Percentiles rank a stretch among this genome's conserved stretches.
These are phyloP conservation scores for Brachyhypopomus occidentalis DNA, from an alignment of 2,113 vertebrate genomes.

Conservation along the genomic window DNA sequence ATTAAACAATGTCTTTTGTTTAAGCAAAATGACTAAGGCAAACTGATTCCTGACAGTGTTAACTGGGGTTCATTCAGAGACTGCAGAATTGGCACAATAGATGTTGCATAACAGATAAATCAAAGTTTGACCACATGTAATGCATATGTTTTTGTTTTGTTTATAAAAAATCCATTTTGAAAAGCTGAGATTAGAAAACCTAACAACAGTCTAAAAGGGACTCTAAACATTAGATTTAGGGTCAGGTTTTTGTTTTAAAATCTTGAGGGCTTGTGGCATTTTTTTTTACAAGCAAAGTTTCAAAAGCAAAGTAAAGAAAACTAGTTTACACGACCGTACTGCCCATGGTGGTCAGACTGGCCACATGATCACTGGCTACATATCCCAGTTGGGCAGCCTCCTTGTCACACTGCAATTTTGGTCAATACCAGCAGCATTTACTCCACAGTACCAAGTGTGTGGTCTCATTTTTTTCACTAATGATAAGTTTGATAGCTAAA, in stretches of 20 bases:
- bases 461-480: neutral
- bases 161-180: neutral
- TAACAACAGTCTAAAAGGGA: neutral
- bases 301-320: neutral
- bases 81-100: neutral
- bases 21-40: no score
- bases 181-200: neutral
- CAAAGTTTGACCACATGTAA: neutral
- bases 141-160: neutral
- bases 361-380: slow-evolving; percentile 49
- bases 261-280: slow-evolving; percentile 9
- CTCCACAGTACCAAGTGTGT: neutral
- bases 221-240: slow-evolving; percentile 5
- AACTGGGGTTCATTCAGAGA: no score
- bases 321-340: slow-evolving; percentile 40
- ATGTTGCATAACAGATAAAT: neutral
- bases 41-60: no score
- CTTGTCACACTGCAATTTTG: slow-evolving; percentile 17
- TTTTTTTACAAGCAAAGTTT: slow-evolving; percentile 28
- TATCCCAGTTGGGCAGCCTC: neutral
- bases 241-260: neutral
- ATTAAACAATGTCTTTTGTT: no score
- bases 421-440: slow-evolving; percentile 17
- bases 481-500: neutral
- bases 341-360: slow-evolving; percentile 30